Percentiles rank a stretch among this genome's conserved stretches.
Evolutionary conservation across 2,113 vertebrate species (phyloP).

Genomic region (Bos taurus): ARS-UCD2.0 NC_037333.1:98186501-98187000

Average conservation of each 20-base stretch:
- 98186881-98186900: neutral
- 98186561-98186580: neutral
- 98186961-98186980: neutral
- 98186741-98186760: constrained; percentile 38
- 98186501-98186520: constrained; percentile 7
- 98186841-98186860: neutral
- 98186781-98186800: neutral
- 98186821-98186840: neutral
- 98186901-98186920: neutral
- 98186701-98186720: neutral
- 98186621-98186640: constrained; percentile 43
- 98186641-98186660: constrained; percentile 63
- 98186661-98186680: constrained; percentile 43
- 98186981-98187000: neutral
- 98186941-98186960: neutral
- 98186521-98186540: constrained; percentile 1
- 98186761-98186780: neutral
- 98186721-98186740: constrained; percentile 44
- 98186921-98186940: neutral
- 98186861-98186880: neutral
- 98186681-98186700: constrained; percentile 38
- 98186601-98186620: constrained; percentile 19
- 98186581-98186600: constrained; percentile 1
- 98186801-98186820: neutral
- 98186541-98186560: constrained; percentile 44